Base-by-base conservation (phyloP, 2,888 invertebrate species). In the Ophion ellenae region DNA sequence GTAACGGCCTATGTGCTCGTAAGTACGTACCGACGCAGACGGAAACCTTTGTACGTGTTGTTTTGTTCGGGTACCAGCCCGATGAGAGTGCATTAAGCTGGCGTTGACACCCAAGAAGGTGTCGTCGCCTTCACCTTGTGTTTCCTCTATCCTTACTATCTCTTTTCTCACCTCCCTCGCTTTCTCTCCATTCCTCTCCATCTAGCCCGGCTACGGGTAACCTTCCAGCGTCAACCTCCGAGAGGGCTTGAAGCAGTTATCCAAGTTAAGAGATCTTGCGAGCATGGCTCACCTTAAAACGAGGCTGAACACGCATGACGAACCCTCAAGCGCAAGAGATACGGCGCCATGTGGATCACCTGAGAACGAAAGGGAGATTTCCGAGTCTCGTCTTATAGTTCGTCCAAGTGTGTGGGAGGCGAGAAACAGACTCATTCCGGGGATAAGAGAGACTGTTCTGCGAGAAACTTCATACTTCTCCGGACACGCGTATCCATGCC, bases 81-180 rank as follows among this genome's bases (percentile, higher is more conserved):
- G 32, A 63, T 77, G 81, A 73, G 47, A 76, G 75, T 74, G 84
- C 81, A 81, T 84, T 84, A 81, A 81, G 84, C 84, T 84, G 77
- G 63, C 67, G 77, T 70, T 63, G 61, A 70, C 81, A 78, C 74
- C 78, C 57, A 28, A 59, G 11, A 47, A 59, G 75, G 59, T 40
- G 63, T 81, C 70, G 61, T 73, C 53, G 61, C 69, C 75, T 40
- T 36, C 64, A 28, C 63, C 28, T 17, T 32, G 53, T 59, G 57
- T 66, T 1, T 47, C 14, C 17, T 61, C 78, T 74, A 32, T 14
- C 66, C 78, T 74, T 69, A 9, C 70, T 14, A 53, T 40, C 63
- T n/a, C 70, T 20, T 28, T 32, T 14, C 1, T 24, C 7, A 28
- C 2, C 57, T 32, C 57, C 47, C 20, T 74, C 74, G 71, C 67